Evolutionary conservation across 2,888 invertebrate species (phyloP), one percentile per base, ranked within the genome.

Genomic region (Drosophila yooni): DNA sequence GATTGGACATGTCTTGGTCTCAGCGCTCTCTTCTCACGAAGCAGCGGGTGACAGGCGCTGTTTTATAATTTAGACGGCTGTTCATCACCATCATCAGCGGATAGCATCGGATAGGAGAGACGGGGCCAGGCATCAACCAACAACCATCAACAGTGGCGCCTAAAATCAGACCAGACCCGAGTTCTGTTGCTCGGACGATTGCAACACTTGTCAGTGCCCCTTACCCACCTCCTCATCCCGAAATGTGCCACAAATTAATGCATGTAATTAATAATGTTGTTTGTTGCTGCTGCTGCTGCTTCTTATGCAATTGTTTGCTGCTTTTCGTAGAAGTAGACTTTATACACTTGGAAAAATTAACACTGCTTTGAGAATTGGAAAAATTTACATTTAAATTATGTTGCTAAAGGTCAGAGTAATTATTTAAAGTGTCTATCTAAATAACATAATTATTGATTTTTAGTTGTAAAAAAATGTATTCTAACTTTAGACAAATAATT

Each of bases 141-240:
- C n/a, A 92, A 83, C 90, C 91, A 91, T 92, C 91, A 91, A 88
- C 88, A 89, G 88, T 91, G 92, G 91, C 91, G 92, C 92, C 91
- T 91, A 78, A 74, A 68, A 63, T 61, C 75, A 56, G 64, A 53
- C 61, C 60, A 51, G 56, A 56, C 21, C 34, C 10, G 34, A 18
- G 34, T 54, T 50, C 43, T 38, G 56, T n/a, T 29, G 63, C 43
- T 43, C 38, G 29, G 34, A 27, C 50, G 60, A 51, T 88, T 82
- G 88, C 90, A 89, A 81, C 89, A 90, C 89, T 90, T 89, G 90
- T 83, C 83, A 51, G 75, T 70, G 29, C 34, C 51, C 40, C 61
- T 68, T 43, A 40, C 46, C 60, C 52, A 43, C 15, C 43, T 43
- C 15, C 40, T 2, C 27, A n/a, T 54, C 56, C 57, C 48, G 70